Percentiles rank a stretch among this genome's conserved stretches.
phyloP scores from a whole-genome alignment of 1,140 invertebrate genomes.

The Sycophaga agraensis region DNA sequence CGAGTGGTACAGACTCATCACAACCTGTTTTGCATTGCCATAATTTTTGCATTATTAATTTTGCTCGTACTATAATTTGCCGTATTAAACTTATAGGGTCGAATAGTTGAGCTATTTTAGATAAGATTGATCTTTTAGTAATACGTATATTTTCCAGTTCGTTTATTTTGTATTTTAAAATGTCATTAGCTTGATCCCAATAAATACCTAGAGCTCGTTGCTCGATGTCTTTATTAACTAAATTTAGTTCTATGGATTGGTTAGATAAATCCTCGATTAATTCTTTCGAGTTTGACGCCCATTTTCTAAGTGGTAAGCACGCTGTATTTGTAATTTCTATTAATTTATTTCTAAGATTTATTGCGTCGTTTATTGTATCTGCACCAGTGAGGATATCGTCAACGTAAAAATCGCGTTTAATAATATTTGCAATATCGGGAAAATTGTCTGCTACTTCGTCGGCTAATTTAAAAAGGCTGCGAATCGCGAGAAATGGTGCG shows the following conservation, averaged over 20 bases:
- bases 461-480: background rate
- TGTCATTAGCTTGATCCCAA: too few species aligned
- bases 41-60: constrained; percentile 34
- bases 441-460: background rate
- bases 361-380: background rate
- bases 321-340: too few species aligned
- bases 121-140: constrained; percentile 26
- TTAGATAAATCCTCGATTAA: too few species aligned
- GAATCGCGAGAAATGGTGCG: constrained; percentile 30
- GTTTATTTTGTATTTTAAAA: too few species aligned
- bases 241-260: too few species aligned
- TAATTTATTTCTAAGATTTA: background rate
- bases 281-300: too few species aligned
- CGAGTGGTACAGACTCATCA: constrained; percentile 29
- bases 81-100: constrained; percentile 34
- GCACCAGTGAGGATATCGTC: constrained; percentile 1
- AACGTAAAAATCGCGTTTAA: constrained; percentile 7
- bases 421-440: background rate
- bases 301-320: too few species aligned
- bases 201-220: too few species aligned
- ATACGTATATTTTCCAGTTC: too few species aligned
- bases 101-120: constrained; percentile 33
- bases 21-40: constrained; percentile 31
- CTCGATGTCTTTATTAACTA: too few species aligned
- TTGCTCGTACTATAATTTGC: constrained; percentile 31